Conservation (phyloP, 2,888 invertebrate species). For the Metallyticus violacea region DNA sequence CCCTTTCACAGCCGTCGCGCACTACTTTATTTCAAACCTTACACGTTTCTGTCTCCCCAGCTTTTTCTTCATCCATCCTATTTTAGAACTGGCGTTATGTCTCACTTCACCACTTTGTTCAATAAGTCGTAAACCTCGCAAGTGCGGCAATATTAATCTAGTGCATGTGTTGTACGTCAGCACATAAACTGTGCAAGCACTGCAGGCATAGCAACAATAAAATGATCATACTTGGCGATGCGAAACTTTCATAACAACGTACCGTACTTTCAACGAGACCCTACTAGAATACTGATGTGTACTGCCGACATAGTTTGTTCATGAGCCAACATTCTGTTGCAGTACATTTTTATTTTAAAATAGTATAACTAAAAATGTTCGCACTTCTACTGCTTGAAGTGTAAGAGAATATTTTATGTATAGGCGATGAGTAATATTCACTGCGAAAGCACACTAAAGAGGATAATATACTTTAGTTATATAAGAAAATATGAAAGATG, state of each 20-base stretch:
- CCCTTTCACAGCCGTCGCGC: background rate
- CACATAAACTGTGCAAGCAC: background rate
- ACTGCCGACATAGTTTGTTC: no score
- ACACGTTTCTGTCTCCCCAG: background rate
- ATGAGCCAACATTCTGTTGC: no score
- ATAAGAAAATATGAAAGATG: no score
- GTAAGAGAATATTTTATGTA: no score
- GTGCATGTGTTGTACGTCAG: background rate
- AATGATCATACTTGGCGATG: background rate
- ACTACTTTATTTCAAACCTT: background rate
- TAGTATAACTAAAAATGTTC: no score
- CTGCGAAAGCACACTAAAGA: no score
- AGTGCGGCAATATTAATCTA: background rate
- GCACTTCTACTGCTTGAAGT: no score
- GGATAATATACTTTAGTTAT: no score
- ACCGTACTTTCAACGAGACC: no score
- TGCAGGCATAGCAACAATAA: background rate
- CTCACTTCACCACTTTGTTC: background rate
- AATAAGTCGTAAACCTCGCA: background rate
- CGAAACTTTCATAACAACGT: background rate
- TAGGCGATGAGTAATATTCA: no score
- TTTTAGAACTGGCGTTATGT: background rate
- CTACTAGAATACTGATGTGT: no score
- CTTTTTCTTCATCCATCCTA: background rate
- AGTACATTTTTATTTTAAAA: no score